Percentiles rank a stretch among this genome's conserved stretches.
Conservation (phyloP, 2,113 vertebrate species). For the Podarcis cretensis region DNA sequence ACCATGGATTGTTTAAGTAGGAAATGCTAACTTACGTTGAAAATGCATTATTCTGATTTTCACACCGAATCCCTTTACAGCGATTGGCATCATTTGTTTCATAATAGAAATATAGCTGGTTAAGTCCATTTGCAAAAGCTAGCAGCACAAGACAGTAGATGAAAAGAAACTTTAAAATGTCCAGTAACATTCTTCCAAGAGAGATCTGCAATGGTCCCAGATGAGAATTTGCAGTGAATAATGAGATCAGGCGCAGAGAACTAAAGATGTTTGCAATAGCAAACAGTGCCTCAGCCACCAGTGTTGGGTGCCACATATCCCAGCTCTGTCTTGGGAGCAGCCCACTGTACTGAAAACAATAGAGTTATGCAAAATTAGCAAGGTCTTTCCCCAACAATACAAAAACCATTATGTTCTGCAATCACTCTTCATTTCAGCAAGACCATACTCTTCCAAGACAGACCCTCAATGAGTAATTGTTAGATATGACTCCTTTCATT, state of each 20-base stretch:
- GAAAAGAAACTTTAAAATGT: constrained; percentile 99
- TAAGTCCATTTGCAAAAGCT: constrained; percentile 96
- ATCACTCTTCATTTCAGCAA: not conserved
- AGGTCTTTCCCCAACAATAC: not conserved
- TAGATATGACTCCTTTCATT: not conserved
- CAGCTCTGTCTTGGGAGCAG: constrained; percentile 79
- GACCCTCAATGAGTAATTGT: not conserved
- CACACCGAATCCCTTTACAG: constrained; percentile 94
- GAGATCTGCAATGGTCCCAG: constrained; percentile 98
- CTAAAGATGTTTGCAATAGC: constrained; percentile 99
- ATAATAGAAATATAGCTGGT: constrained; percentile 97
- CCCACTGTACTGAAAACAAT: constrained; percentile 84
- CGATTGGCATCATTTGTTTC: constrained; percentile 71
- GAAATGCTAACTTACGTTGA: constrained; percentile 86
- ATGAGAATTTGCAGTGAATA: constrained; percentile 98
- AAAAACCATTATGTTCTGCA: not conserved
- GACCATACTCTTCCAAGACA: not conserved
- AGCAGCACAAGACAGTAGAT: constrained; percentile 97
- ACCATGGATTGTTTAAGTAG: not conserved
- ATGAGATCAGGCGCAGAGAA: constrained; percentile 94
- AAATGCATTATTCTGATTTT: constrained; percentile 94
- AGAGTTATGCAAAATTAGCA: constrained; percentile 30
- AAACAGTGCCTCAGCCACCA: constrained; percentile 95
- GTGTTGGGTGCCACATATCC: constrained; percentile 96
- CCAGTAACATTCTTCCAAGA: constrained; percentile 96